These are phyloP conservation scores for Vicugna pacos DNA, from an alignment of 2,113 vertebrate genomes.

Conservation along the genomic window DNA sequence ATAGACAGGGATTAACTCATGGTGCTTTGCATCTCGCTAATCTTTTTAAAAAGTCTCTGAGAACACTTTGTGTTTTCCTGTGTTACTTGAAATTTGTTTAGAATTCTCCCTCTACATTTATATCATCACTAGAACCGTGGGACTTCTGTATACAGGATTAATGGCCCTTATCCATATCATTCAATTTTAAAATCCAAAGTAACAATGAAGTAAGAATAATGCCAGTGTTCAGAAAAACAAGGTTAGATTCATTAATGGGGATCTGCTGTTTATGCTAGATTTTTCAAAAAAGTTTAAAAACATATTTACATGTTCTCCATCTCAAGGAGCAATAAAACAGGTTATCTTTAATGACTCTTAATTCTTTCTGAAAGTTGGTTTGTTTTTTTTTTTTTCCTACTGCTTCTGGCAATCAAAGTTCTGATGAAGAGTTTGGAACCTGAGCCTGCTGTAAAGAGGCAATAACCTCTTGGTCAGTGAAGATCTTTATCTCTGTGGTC, in stretches of 20 bases:
- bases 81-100: slow-evolving; percentile 84
- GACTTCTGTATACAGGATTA: slow-evolving; percentile 80
- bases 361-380: neutral
- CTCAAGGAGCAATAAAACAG: neutral
- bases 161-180: slow-evolving; percentile 84
- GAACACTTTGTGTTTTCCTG: neutral
- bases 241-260: neutral
- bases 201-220: slow-evolving; percentile 63
- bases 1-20: neutral
- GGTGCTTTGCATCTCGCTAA: neutral
- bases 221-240: neutral
- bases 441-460: neutral
- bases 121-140: slow-evolving; percentile 82
- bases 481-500: neutral
- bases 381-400: neutral
- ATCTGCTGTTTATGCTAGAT: neutral
- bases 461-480: neutral
- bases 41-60: neutral
- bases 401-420: neutral
- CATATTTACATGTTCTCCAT: neutral
- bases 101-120: slow-evolving; percentile 86
- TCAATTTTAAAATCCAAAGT: slow-evolving; percentile 81
- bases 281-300: slow-evolving; percentile 48
- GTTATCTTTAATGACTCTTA: slow-evolving; percentile 14
- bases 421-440: neutral